Percentiles rank a stretch among this genome's conserved stretches.
phyloP scores from a whole-genome alignment of 1,140 invertebrate genomes.

The Bathynomus jamesi region DNA sequence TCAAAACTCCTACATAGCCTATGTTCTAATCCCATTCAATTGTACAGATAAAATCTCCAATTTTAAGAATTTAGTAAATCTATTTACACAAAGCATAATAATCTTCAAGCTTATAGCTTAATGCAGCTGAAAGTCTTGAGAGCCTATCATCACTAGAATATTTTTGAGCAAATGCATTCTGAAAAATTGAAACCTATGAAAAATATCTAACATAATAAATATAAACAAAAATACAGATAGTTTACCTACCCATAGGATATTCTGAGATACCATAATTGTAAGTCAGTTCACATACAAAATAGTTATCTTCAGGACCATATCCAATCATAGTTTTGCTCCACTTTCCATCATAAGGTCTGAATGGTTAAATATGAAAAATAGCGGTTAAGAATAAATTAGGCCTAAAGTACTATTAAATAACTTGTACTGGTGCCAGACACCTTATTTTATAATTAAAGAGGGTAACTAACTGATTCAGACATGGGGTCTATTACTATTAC shows the following conservation, averaged over 20 bases:
- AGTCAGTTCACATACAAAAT: conserved; percentile 94
- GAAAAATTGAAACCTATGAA: too few relatives aligned
- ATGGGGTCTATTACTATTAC: too few relatives aligned
- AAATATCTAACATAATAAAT: not conserved
- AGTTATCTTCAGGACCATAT: conserved; percentile 86
- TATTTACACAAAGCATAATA: too few relatives aligned
- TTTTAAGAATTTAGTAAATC: too few relatives aligned
- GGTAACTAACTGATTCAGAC: not conserved
- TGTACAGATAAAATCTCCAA: too few relatives aligned
- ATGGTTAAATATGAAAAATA: not conserved
- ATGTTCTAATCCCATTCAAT: too few relatives aligned
- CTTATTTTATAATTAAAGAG: not conserved
- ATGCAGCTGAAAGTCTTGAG: too few relatives aligned
- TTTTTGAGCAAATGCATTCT: too few relatives aligned
- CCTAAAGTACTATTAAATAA: not conserved
- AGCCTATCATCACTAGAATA: too few relatives aligned
- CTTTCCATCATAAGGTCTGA: conserved; percentile 82
- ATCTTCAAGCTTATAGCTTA: too few relatives aligned
- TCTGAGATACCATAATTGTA: conserved; percentile 90
- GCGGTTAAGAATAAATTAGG: not conserved
- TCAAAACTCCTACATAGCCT: too few relatives aligned
- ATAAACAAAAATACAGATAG: not conserved
- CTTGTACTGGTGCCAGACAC: not conserved
- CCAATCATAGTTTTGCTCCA: conserved; percentile 99
- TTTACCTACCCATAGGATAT: conserved; percentile 48